Evolutionary conservation across 2,797 vertebrate species (phyloP).

Genomic region (Pelobates cultripes): DNA sequence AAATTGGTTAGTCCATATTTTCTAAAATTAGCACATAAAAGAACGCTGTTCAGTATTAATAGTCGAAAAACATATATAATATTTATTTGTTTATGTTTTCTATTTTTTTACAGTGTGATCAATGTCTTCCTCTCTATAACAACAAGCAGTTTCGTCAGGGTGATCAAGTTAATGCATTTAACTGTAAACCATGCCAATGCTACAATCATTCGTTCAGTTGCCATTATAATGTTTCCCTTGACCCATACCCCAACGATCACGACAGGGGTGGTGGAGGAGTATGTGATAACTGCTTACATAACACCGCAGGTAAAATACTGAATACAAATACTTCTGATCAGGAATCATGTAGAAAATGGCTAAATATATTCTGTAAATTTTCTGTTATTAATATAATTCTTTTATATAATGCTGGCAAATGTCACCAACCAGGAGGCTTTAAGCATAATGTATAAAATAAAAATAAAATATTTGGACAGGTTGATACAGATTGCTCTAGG

Average conservation of each 20-base stretch:
- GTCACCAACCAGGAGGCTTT: too few relatives aligned
- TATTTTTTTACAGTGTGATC: constrained; percentile 77
- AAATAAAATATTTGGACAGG: too few relatives aligned
- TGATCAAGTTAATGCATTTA: constrained; percentile 81
- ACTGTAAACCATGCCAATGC: constrained; percentile 85
- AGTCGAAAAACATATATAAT: background rate
- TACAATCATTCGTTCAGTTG: constrained; percentile 82
- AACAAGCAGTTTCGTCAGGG: constrained; percentile 88
- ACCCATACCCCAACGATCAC: constrained; percentile 82
- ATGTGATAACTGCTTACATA: constrained; percentile 85
- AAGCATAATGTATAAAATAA: too few relatives aligned
- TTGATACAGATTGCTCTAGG: too few relatives aligned
- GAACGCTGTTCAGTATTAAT: constrained; percentile 20
- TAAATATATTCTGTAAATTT: too few relatives aligned
- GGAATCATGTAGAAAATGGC: too few relatives aligned
- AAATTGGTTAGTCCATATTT: constrained; percentile 46
- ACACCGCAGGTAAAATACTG: constrained; percentile 79
- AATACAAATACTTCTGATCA: background rate
- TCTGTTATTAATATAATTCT: too few relatives aligned
- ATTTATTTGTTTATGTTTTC: background rate
- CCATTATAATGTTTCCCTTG: constrained; percentile 77
- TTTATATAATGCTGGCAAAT: too few relatives aligned
- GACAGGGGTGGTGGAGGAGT: constrained; percentile 83
- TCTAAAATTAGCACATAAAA: constrained; percentile 50
- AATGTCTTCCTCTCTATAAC: constrained; percentile 83